phyloP scores from a whole-genome alignment of 2,797 vertebrate genomes.

The Hoplostethus atlanticus region DNA sequence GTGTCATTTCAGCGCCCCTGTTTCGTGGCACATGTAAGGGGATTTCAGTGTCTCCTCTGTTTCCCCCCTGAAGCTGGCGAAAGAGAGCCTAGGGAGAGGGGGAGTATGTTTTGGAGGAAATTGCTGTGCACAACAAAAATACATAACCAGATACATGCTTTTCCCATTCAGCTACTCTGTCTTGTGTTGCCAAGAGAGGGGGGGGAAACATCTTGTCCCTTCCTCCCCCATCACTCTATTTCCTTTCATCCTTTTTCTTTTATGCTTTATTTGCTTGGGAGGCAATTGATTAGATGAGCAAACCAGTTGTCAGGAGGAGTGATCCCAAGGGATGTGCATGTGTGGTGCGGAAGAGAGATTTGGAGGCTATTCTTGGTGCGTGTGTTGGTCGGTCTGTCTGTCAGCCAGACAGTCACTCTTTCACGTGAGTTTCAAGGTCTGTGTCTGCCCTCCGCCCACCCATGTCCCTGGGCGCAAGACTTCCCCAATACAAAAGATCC shows the following conservation, averaged over 20 bases:
- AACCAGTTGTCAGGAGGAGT: conserved; percentile 69
- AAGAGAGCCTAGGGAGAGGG: neutral
- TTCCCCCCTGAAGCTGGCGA: conserved; percentile 1
- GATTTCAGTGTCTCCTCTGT: conserved; percentile 35
- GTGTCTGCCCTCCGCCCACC: conserved; percentile 39
- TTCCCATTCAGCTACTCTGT: conserved; percentile 44
- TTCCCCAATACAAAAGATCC: conserved; percentile 67
- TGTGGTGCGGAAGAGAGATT: conserved; percentile 6
- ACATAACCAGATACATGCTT: conserved; percentile 46
- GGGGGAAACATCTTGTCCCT: conserved; percentile 5
- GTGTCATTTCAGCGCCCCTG: conserved; percentile 35
- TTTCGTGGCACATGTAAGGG: conserved; percentile 48
- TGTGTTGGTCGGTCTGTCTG: conserved; percentile 23
- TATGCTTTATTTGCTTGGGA: conserved; percentile 46
- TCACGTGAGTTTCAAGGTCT: conserved; percentile 30
- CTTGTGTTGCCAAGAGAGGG: conserved; percentile 39
- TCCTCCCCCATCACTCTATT: conserved; percentile 10
- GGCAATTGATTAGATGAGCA: conserved; percentile 70
- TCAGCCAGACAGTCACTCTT: conserved; percentile 37
- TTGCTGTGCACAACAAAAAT: conserved; percentile 25
- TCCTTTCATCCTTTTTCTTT: conserved; percentile 28
- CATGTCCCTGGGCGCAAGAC: conserved; percentile 50
- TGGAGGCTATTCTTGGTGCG: conserved; percentile 40
- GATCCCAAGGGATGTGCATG: conserved; percentile 34
- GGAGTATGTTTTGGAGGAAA: conserved; percentile 15